Conservation (phyloP, 2,797 vertebrate genomes). For the Tapirus indicus region DNA sequence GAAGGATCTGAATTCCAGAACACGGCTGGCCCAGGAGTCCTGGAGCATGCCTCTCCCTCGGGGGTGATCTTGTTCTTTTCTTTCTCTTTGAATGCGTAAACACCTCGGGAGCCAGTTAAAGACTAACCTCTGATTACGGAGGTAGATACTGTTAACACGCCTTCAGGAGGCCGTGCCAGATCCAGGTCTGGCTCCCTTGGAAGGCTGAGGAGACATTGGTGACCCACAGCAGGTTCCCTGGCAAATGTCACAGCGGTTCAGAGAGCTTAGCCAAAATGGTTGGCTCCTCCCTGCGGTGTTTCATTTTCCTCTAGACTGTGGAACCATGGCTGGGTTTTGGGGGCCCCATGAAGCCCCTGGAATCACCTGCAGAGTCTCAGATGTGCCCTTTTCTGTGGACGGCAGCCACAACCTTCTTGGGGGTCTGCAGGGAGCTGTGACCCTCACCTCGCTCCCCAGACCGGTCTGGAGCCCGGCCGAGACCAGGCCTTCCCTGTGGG, state of each 20-base stretch:
- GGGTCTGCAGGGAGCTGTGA: background rate
- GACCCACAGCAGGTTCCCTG: background rate
- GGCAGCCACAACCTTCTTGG: background rate
- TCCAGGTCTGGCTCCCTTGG: background rate
- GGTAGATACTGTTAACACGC: background rate
- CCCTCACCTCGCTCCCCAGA: fast-evolving
- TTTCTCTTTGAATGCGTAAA: background rate
- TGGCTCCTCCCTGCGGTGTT: background rate
- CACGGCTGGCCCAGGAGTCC: background rate
- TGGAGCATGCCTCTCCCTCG: background rate
- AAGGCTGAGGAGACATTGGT: too few species aligned
- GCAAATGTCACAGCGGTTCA: background rate
- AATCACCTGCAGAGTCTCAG: background rate
- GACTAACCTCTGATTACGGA: background rate
- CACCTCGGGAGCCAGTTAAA: background rate
- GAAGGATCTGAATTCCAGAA: background rate
- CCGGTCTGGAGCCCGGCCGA: background rate
- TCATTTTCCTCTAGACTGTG: fast-evolving
- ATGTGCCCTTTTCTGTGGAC: background rate
- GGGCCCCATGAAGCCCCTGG: background rate
- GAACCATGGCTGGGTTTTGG: background rate
- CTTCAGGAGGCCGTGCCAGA: background rate
- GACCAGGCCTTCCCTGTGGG: background rate
- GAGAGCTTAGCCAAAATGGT: background rate
- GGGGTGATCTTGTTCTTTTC: background rate